A percentile compares a stretch with the other conserved stretches of the same genome.
These are phyloP conservation scores for Nothoprocta perdicaria DNA, from an alignment of 2,113 vertebrate genomes.

Conservation along the genomic window DNA sequence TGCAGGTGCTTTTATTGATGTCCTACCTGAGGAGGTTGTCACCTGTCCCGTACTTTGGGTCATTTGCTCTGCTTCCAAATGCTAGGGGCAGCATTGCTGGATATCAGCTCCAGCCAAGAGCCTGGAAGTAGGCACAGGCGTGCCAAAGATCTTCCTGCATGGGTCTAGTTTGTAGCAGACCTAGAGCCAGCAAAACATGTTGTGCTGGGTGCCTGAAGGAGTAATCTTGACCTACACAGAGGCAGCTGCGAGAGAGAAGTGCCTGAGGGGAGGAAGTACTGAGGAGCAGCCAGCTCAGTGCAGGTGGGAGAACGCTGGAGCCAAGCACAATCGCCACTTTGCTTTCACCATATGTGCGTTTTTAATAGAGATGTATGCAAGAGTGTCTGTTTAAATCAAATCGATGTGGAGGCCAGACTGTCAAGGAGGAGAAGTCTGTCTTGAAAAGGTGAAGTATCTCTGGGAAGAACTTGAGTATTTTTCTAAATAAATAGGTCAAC, in stretches of 20 bases:
- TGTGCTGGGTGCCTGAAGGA: neutral
- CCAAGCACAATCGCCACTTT: neutral
- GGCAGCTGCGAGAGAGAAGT: neutral
- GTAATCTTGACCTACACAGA: neutral
- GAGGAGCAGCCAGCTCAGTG: neutral
- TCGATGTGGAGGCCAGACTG: neutral
- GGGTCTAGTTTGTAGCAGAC: neutral
- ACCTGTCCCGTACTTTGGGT: neutral
- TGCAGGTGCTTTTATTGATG: neutral
- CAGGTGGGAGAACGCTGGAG: neutral
- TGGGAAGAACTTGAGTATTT: neutral
- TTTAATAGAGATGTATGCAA: neutral
- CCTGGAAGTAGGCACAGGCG: neutral
- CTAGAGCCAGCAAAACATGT: neutral
- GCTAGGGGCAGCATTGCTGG: neutral
- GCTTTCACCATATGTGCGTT: neutral
- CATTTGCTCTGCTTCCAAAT: neutral
- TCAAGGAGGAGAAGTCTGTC: neutral
- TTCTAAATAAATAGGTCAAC: neutral
- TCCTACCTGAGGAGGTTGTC: neutral
- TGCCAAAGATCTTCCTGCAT: neutral
- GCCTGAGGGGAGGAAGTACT: neutral
- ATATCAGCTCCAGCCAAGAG: neutral
- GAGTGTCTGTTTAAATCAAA: neutral
- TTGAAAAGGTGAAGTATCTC: neutral